phyloP scores from a whole-genome alignment of 2,113 vertebrate species.

The Datnioides undecimradiatus region DNA sequence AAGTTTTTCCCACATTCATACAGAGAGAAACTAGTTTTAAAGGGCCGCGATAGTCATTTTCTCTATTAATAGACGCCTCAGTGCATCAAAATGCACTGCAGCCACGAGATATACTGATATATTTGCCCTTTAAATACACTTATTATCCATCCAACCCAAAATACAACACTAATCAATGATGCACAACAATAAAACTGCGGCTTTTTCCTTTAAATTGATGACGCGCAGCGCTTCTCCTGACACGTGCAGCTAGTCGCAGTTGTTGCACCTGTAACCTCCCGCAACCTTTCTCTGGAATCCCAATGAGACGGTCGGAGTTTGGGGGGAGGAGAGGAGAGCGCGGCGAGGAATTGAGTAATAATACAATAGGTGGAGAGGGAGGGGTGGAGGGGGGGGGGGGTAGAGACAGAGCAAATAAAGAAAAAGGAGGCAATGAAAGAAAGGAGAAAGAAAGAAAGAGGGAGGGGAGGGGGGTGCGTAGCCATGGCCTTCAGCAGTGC shows the following conservation, averaged over 20 bases:
- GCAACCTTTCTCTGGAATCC: constrained; percentile 32
- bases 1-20: too few relatives aligned
- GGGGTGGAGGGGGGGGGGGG: background rate
- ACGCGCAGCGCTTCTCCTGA: background rate
- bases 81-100: too few relatives aligned
- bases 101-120: too few relatives aligned
- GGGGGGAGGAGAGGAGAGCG: background rate
- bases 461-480: constrained; percentile 15
- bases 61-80: too few relatives aligned
- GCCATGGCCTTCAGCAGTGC: constrained; percentile 65
- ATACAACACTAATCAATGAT: background rate
- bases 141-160: too few relatives aligned
- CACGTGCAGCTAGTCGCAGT: background rate
- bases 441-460: constrained; percentile 3
- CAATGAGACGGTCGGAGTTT: background rate
- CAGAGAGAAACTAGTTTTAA: too few relatives aligned
- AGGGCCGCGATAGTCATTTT: too few relatives aligned
- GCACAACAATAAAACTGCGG: background rate
- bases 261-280: constrained; percentile 62
- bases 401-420: constrained; percentile 44
- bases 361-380: constrained; percentile 44
- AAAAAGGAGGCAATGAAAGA: constrained; percentile 57
- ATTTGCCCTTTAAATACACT: too few relatives aligned
- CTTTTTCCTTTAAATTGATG: constrained; percentile 10
- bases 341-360: constrained; percentile 17